Percentiles rank a stretch among this genome's conserved stretches.
phyloP scores from a whole-genome alignment of 2,113 vertebrate species.

The Eleginops maclovinus region DNA sequence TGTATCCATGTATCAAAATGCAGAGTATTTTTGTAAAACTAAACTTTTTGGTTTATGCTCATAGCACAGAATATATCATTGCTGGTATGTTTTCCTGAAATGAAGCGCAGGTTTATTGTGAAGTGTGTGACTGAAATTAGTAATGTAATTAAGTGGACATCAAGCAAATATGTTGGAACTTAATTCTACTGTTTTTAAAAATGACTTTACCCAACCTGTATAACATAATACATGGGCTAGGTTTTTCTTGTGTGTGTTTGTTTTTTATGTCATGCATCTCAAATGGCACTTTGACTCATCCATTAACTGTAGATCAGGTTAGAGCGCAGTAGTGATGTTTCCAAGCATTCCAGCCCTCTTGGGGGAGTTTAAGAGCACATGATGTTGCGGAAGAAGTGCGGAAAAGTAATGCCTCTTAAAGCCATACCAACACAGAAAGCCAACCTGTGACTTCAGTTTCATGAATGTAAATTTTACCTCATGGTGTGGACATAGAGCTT shows the following conservation, averaged over 20 bases:
- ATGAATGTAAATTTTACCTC: slow-evolving; percentile 84
- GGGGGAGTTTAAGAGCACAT: slow-evolving; percentile 74
- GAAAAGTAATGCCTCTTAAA: slow-evolving; percentile 73
- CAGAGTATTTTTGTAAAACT: slow-evolving; percentile 85
- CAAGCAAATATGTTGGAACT: slow-evolving; percentile 40
- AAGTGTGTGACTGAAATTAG: slow-evolving; percentile 49
- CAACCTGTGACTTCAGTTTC: slow-evolving; percentile 79
- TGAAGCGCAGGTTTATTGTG: slow-evolving; percentile 66
- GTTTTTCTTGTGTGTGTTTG: slow-evolving; percentile 8
- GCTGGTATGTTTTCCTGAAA: slow-evolving; percentile 63
- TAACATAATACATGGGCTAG: slow-evolving; percentile 33
- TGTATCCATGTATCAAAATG: slow-evolving; percentile 81
- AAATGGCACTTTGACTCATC: slow-evolving; percentile 75
- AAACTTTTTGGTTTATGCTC: slow-evolving; percentile 75
- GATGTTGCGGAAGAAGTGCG: slow-evolving; percentile 59
- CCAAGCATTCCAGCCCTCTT: slow-evolving; percentile 77
- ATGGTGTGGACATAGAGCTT: slow-evolving; percentile 75
- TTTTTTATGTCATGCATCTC: slow-evolving; percentile 64
- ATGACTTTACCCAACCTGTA: slow-evolving; percentile 48
- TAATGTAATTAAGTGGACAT: slow-evolving; percentile 45
- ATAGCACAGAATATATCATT: slow-evolving; percentile 80
- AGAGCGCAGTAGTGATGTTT: slow-evolving; percentile 69
- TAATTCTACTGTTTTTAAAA: slow-evolving; percentile 38
- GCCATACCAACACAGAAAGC: slow-evolving; percentile 80
- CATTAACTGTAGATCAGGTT: slow-evolving; percentile 75